Base-by-base conservation (phyloP, 2,797 vertebrate species). In the Dallia pectoralis region DNA sequence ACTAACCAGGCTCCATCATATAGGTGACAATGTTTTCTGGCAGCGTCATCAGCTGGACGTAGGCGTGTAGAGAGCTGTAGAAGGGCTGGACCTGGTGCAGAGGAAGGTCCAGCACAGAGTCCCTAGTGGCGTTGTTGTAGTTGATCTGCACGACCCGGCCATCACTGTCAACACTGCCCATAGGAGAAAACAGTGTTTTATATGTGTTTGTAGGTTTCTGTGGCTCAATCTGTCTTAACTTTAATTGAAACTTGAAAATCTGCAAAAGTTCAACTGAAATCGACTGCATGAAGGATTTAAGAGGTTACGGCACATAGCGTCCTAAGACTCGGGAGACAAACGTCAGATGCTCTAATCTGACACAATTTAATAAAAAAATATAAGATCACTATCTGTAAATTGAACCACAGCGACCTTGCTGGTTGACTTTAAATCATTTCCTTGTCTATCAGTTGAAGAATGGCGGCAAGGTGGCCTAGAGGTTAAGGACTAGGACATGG, bases 91-190 rank as follows among this genome's bases (percentile, higher is more conserved):
- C 95, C 83, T 93, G 91, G 62, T 96, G 91, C 25, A 94, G 29
- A 3, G 96, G 93, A 3, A 96, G 62, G 85, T 99, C 95, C 85
- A 99, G 93, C 80, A 97, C 87, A 0, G 96, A 94, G 71, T 97
- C 96, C 85, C 97, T 91, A 19, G 96, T 98, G 75, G 96, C 95
- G n/a, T 99, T 97, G 86, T 98, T 99, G 77, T 88, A 96, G 89
- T 97, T 98, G 81, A 99, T 95, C 73, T 92, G 94, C 73, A 80
- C 73, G 11, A 95, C 90, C 49, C 87, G 88, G 1, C 93, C 94
- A 36, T 92, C 91, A 0, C 83, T 73, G 73, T 97, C 91, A n/a
- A 94, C 67, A 0, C 97, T 99, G 76, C 48, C 67, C 74, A 78
- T 51, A 67, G 9, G 73, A 59, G 18, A 30, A 11, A 18, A 15